Conservation (phyloP, 2,113 vertebrate species). For the Thunnus thynnus region DNA sequence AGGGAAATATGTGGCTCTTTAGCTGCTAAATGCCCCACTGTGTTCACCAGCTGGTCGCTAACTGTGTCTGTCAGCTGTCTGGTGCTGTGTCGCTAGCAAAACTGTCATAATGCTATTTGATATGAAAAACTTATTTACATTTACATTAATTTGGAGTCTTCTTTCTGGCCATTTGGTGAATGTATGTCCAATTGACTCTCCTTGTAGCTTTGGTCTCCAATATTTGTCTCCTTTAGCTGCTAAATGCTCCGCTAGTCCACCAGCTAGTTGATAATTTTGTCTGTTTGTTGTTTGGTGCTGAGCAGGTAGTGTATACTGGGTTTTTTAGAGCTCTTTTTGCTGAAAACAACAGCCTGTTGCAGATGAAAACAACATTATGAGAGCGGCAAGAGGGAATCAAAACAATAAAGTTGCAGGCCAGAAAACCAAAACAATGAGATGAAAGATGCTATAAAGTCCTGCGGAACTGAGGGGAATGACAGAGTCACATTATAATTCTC, state of each 20-base stretch:
- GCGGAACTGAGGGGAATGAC: neutral
- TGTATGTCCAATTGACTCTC: neutral
- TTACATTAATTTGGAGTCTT: neutral
- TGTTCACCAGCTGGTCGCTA: neutral
- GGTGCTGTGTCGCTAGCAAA: too few species aligned
- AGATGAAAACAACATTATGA: neutral
- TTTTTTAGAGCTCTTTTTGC: neutral
- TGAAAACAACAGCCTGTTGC: neutral
- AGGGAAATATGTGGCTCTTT: neutral
- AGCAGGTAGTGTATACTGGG: neutral
- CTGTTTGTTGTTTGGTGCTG: neutral
- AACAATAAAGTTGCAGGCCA: too few species aligned
- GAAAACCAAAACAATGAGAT: slow-evolving; percentile 1
- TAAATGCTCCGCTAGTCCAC: neutral
- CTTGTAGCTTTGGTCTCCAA: neutral
- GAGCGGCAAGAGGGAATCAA: too few species aligned
- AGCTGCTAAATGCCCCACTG: neutral
- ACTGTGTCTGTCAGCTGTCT: neutral
- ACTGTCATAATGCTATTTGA: neutral
- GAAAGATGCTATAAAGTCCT: neutral
- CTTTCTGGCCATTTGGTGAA: neutral
- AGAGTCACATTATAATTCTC: neutral
- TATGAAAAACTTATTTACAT: neutral
- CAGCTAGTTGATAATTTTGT: too few species aligned
- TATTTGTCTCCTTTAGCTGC: slow-evolving; percentile 7